Evolutionary conservation across 2,888 invertebrate genomes (phyloP), one percentile per base, ranked within the genome.

Genomic region (Margaritifera margaritifera): DNA sequence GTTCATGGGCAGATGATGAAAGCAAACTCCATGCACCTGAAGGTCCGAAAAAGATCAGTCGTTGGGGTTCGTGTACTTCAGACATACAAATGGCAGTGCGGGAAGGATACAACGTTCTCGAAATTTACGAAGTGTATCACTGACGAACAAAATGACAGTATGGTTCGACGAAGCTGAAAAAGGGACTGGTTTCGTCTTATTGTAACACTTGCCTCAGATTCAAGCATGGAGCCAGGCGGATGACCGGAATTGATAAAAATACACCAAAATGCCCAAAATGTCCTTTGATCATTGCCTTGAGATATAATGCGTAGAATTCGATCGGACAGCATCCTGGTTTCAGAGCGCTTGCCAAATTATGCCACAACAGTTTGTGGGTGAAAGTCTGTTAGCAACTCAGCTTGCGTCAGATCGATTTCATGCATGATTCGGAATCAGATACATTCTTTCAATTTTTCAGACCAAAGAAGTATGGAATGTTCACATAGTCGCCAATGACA

Each of bases 91-190:
- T 52, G 54, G 70, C 70, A 24, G 15, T 62, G 19, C n/a, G 56
- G n/a, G 27, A 61, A n/a, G 70, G 70, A 8, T 70, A 70, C 52
- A 54, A 19, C 5, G 22, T 70, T 4, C 19, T 57, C 20, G 66
- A 70, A 59, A 63, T 70, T 27, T 70, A 70, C 55, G 70, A 70
- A 65, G 42, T 70, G n/a, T 70, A 66, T 58, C 70, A 70, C 42
- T 70, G 50, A 51, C 51, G 63, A 27, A 60, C 62, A 50, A 53
- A 62, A n/a, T 42, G 57, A 24, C 55, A 63, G 42, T 71, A 62
- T 50, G 66, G 67, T 51, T 25, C 57, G 22, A 5, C n/a, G 18
- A 63, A 54, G n/a, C 27, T 55, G 58, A 56, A 42, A 22, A 59
- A 66, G 24, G 66, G 70, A 18, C 50, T 70, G 22, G 62, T 66